phyloP scores from a whole-genome alignment of 2,113 vertebrate species.

The Sebastes schlegelii region DNA sequence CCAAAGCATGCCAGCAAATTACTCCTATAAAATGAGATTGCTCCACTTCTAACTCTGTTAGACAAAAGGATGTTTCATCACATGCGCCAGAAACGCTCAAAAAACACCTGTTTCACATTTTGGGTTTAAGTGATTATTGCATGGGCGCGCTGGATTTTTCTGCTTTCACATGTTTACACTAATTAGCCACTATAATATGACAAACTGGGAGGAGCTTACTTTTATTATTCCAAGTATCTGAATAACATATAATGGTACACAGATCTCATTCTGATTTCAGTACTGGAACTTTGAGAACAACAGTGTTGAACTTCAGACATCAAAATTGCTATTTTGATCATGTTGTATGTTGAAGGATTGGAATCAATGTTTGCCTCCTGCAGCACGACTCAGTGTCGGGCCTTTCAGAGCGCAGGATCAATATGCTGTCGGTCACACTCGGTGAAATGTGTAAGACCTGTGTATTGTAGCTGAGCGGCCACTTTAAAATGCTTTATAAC shows the following conservation, averaged over 20 bases:
- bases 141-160: slow-evolving; percentile 22
- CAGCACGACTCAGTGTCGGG: background rate
- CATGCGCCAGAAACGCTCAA: slow-evolving; percentile 21
- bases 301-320: background rate
- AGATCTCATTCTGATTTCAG: background rate
- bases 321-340: background rate
- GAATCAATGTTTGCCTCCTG: slow-evolving; percentile 9
- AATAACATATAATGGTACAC: background rate
- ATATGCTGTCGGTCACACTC: slow-evolving; percentile 1
- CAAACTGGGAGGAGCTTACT: slow-evolving; percentile 1
- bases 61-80: slow-evolving; percentile 41
- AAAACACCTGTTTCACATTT: slow-evolving; percentile 59
- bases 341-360: background rate
- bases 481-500: background rate
- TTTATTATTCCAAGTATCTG: background rate
- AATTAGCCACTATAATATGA: slow-evolving; percentile 14
- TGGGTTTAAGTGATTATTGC: slow-evolving; percentile 29
- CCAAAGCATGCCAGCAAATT: slow-evolving; percentile 34
- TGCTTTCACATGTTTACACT: slow-evolving; percentile 20
- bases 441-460: background rate
- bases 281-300: background rate
- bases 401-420: slow-evolving; percentile 14
- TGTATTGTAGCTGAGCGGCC: background rate
- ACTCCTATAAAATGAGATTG: slow-evolving; percentile 25
- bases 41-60: slow-evolving; percentile 27